Base-by-base conservation (phyloP, 2,797 vertebrate genomes). In the Euthynnus affinis region DNA sequence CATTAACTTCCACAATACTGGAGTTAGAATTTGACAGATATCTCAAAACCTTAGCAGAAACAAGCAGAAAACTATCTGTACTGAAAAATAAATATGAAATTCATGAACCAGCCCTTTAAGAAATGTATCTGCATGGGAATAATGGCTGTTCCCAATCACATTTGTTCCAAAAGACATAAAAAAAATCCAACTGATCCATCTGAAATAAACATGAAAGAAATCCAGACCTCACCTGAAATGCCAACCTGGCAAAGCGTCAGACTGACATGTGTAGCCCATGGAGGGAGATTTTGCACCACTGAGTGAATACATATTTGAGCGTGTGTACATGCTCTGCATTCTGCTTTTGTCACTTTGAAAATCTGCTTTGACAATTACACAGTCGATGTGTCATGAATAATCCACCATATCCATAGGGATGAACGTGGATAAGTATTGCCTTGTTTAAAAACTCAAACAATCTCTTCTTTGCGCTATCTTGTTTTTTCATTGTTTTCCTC, bases 401-500 rank as follows among this genome's bases (percentile, higher is more conserved):
- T 71, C 71, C 75, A 46, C 22, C 25, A 1, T 51, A 67, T 85
- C 76, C 82, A 82, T 55, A 61, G 68, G 60, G 64, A 81, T 76
- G 74, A 82, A 74, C 79, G 62, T 61, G 55, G 68, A 65, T 74
- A 76, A 84, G 74, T 23, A 8, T 25, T 46, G 62, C 81, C 81
- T 81, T 64, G 65, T 73, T 79, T 85, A 75, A 80, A 87, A 80
- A 87, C 86, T 63, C 73, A 52, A 73, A 76, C 67, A 34, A n/a
- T 70, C 65, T 71, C 69, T 48, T 72, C 70, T 48, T 76, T 61
- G 37, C 71, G 34, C 51, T n/a, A 32, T 78, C 25, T 64, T 71
- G 6, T 13, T 13, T 42, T 42, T 37, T 37, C 7, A 37, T n/a
- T n/a, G n/a, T n/a, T n/a, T n/a, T 34, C 32, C 32, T 34, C 8